These are phyloP conservation scores for Poecilus cupreus DNA, from an alignment of 2,888 invertebrate species.

Conservation along the genomic window DNA sequence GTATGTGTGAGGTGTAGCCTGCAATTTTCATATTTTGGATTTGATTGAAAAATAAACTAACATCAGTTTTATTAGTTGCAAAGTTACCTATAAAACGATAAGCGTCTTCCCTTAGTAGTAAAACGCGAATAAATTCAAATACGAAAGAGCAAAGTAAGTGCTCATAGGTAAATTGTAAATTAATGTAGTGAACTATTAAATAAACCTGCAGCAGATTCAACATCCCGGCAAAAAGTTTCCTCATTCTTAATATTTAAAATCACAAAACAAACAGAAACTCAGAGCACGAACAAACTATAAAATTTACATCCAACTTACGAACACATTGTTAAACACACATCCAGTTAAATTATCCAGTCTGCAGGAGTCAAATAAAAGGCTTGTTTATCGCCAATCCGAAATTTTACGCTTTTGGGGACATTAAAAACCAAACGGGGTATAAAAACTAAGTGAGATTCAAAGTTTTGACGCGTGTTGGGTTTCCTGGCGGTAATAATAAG, in stretches of 20 bases:
- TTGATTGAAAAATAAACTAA: too few species aligned
- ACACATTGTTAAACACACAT: not conserved
- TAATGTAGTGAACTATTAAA: not conserved
- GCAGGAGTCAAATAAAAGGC: not conserved
- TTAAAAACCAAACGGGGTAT: not conserved
- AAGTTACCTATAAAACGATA: too few species aligned
- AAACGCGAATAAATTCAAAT: too few species aligned
- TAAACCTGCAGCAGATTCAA: not conserved
- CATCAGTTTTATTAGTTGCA: too few species aligned
- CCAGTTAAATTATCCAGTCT: not conserved
- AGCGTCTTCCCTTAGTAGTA: too few species aligned
- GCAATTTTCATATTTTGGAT: too few species aligned
- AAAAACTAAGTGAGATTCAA: not conserved
- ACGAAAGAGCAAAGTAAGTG: too few species aligned
- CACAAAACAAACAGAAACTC: not conserved
- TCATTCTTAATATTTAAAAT: not conserved
- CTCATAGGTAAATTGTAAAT: not conserved
- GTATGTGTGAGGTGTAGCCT: too few species aligned
- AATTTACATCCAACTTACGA: not conserved
- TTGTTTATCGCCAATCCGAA: constrained; percentile 15
- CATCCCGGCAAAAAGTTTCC: not conserved
- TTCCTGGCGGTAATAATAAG: constrained; percentile 61
- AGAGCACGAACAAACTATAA: not conserved
- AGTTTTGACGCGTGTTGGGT: not conserved
- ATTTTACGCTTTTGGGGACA: not conserved